phyloP scores from a whole-genome alignment of 2,888 invertebrate species.

The Sicus ferrugineus region DNA sequence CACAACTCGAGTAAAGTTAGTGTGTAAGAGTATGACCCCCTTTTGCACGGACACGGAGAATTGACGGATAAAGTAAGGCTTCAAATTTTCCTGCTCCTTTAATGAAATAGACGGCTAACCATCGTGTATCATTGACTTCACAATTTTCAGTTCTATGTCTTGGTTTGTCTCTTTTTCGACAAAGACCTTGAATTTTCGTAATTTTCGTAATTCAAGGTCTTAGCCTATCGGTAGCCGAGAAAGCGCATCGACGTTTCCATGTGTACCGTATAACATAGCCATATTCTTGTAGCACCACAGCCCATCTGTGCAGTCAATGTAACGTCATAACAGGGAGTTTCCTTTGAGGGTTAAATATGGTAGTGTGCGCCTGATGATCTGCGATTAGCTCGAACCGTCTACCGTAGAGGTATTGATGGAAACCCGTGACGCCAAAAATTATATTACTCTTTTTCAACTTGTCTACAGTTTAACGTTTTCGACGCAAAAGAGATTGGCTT shows the following conservation, averaged over 20 bases:
- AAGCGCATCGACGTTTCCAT: constrained; percentile 31
- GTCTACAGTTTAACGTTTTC: constrained; percentile 38
- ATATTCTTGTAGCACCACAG: constrained; percentile 31
- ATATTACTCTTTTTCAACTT: background rate
- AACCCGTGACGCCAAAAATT: constrained; percentile 33
- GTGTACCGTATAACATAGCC: constrained; percentile 29
- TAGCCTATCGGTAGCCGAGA: constrained; percentile 30
- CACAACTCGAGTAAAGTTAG: constrained; percentile 17
- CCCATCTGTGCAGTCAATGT: constrained; percentile 37
- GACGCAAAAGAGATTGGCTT: constrained; percentile 35
- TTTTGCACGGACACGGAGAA: constrained; percentile 8
- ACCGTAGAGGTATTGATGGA: constrained; percentile 38
- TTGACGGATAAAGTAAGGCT: constrained; percentile 13
- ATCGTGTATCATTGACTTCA: constrained; percentile 14
- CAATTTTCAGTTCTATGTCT: constrained; percentile 17
- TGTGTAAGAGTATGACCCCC: constrained; percentile 22
- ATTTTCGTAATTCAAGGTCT: constrained; percentile 26
- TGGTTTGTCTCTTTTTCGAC: constrained; percentile 19
- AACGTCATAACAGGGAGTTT: constrained; percentile 37
- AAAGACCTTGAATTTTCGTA: constrained; percentile 3
- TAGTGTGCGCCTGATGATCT: constrained; percentile 36
- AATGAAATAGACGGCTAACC: constrained; percentile 23
- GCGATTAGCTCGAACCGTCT: constrained; percentile 36
- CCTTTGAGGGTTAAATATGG: constrained; percentile 37
- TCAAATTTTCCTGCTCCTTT: constrained; percentile 10